Base-by-base conservation (phyloP, 2,113 vertebrate genomes). In the Eubucco bourcierii region DNA sequence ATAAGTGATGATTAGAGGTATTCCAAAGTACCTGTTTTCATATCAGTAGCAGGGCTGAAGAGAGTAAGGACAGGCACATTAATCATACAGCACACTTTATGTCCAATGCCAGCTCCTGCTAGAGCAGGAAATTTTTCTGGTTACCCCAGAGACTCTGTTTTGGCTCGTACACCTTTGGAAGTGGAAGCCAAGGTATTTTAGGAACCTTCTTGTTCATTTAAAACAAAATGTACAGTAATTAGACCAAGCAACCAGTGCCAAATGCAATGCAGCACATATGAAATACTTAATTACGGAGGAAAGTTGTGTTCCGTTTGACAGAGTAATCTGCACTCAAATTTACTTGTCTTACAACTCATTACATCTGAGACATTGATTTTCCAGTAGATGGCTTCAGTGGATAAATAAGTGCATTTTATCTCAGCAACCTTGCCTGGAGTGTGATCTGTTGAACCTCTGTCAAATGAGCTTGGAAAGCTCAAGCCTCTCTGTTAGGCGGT, bases 271-370 rank as follows among this genome's bases (percentile, higher is more conserved):
- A 58, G 81, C 63, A 71, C 82, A 73, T 67, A 53, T 77, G 87
- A 96, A 95, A 96, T 88, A 94, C 90, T 97, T 97, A 97, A 97
- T 97, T 97, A 97, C 84, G 95, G 92, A 94, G 77, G 78, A 92
- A 96, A 97, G 90, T 96, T 96, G 90, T 96, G 95, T 97, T 97
- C 81, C 95, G 96, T 92, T 79, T 92, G 97, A 96, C 83, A 87
- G 93, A 83, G 87, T 95, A 97, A 97, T 92, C 95, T 77, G 88
- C 94, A 96, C 93, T 97, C 95, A 97, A 98, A 98, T 98, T 98
- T 96, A 96, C 97, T 97, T 97, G 96, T 97, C 95, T 94, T 97
- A 97, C 93, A 97, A 97, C 93, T 97, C 96, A 97, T 97, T 97
- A 97, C 87, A 96, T 98, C 95, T 90, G 95, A 97, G 97, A 97